Percentiles rank a stretch among this genome's conserved stretches.
Evolutionary conservation across 1,140 invertebrate genomes (phyloP).

Genomic region (Saccostrea echinata): DNA sequence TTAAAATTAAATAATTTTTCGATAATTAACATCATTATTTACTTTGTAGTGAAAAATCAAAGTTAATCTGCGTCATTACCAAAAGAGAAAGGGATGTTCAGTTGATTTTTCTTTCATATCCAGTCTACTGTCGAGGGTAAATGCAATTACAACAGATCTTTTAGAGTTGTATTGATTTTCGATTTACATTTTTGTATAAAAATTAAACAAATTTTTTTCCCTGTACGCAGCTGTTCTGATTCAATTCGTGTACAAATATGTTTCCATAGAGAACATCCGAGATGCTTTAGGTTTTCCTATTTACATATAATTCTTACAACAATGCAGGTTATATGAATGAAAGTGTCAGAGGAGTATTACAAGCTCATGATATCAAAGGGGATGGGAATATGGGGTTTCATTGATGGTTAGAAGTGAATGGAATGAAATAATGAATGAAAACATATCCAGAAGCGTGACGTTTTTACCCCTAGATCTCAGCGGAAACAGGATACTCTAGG

Average conservation of each 20-base stretch:
- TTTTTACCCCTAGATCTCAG: neutral
- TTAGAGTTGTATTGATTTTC: slow-evolving; percentile 11
- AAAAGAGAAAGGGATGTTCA: neutral
- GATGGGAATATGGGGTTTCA: neutral
- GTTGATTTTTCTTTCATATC: neutral
- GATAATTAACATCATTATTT: neutral
- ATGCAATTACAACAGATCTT: slow-evolving; percentile 4
- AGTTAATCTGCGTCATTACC: neutral
- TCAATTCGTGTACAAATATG: neutral
- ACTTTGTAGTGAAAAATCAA: neutral
- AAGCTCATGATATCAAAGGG: neutral
- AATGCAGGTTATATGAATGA: slow-evolving; percentile 2
- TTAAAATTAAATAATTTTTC: too few species aligned
- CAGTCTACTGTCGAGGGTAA: neutral
- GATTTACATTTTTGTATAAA: neutral
- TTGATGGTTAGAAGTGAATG: slow-evolving; percentile 4
- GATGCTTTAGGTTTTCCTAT: neutral
- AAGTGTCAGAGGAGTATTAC: neutral
- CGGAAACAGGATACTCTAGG: slow-evolving; percentile 9
- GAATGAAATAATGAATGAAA: slow-evolving; percentile 11
- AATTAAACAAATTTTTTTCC: slow-evolving; percentile 23
- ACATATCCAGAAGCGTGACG: slow-evolving; percentile 23
- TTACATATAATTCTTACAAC: neutral
- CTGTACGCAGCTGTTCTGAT: neutral
- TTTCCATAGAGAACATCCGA: neutral